Conservation (phyloP, 1,140 invertebrate species). For the Solenopsis fugax region DNA sequence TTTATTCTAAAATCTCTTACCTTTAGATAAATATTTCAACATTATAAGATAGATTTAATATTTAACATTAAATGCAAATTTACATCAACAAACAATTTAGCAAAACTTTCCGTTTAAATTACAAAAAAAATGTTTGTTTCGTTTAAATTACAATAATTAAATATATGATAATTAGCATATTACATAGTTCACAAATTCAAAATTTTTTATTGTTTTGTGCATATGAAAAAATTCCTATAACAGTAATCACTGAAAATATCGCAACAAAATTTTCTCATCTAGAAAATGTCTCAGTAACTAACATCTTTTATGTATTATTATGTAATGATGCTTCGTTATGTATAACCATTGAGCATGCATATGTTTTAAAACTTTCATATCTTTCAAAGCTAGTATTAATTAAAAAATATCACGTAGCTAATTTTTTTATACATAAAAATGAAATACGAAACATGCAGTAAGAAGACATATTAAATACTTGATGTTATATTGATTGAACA, state of each 20-base stretch:
- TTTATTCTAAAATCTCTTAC: not conserved
- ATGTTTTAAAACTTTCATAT: conserved; percentile 9
- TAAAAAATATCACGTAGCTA: not conserved
- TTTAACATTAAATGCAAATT: not conserved
- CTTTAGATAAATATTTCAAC: not conserved
- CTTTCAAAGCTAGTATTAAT: not conserved
- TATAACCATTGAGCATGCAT: conserved; percentile 25
- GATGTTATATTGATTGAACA: not conserved
- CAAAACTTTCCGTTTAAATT: conserved; percentile 12
- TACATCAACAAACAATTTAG: not conserved
- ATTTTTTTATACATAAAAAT: conserved; percentile 19
- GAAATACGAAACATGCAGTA: not conserved
- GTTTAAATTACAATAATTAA: no score
- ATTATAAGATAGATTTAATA: not conserved
- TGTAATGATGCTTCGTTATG: conserved; percentile 31
- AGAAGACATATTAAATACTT: not conserved
- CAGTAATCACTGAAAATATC: not conserved
- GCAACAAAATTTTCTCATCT: not conserved
- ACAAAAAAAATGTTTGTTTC: no score
- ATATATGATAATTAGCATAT: not conserved
- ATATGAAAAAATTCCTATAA: not conserved
- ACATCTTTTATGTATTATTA: conserved; percentile 45
- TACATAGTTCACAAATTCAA: not conserved
- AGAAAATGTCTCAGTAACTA: not conserved
- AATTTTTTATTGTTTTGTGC: not conserved